A percentile compares a stretch with the other conserved stretches of the same genome.
Conservation (phyloP, 2,888 invertebrate species). For the Acanthosepion esculentum region DNA sequence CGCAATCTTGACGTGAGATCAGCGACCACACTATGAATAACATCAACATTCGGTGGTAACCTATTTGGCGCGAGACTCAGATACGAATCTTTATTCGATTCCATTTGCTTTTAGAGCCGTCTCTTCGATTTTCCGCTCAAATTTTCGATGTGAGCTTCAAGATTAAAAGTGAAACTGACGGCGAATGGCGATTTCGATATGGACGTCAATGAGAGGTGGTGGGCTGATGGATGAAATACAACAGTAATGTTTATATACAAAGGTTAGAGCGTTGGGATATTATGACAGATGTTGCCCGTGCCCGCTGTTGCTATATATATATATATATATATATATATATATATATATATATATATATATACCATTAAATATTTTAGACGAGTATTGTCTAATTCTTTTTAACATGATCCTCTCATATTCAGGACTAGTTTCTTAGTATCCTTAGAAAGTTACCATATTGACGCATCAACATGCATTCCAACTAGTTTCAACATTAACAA, state of each 20-base stretch:
- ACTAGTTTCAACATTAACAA: too few relatives aligned
- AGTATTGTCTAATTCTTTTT: too few relatives aligned
- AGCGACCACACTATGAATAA: not conserved
- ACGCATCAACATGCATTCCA: too few relatives aligned
- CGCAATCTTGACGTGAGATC: constrained; percentile 9
- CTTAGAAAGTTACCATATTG: too few relatives aligned
- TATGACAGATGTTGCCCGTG: fast-evolving
- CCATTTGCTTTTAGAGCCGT: not conserved
- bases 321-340: not conserved
- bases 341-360: too few relatives aligned
- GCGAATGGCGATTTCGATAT: not conserved
- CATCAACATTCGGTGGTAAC: not conserved
- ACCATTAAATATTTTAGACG: too few relatives aligned
- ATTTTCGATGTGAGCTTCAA: not conserved
- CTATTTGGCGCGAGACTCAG: not conserved
- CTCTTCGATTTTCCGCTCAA: not conserved
- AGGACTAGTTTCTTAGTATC: too few relatives aligned
- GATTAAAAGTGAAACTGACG: constrained; percentile 9
- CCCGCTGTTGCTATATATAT: not conserved
- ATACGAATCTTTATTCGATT: not conserved
- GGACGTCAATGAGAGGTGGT: not conserved
- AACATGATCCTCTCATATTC: too few relatives aligned
- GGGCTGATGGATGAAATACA: not conserved
- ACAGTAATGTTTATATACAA: not conserved
- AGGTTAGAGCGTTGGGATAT: not conserved